Base-by-base conservation (phyloP, 2,888 invertebrate genomes). In the Plebejus melissa region DNA sequence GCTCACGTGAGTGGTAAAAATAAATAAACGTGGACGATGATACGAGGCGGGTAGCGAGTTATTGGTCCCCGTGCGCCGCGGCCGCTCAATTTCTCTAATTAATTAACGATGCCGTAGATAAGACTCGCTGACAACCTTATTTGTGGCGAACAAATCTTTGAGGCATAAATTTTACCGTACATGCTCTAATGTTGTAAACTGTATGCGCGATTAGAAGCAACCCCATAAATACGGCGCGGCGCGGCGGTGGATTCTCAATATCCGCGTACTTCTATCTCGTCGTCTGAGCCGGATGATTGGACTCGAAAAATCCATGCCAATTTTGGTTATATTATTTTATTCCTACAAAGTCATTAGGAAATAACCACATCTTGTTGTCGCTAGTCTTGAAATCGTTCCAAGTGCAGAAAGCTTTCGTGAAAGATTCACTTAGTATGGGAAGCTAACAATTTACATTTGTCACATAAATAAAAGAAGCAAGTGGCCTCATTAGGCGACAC, bases 21-120 rank as follows among this genome's bases (percentile, higher is more conserved):
- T 93, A 93, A 93, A 93, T 90, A 92, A 91, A 85, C 85, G 82
- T 83, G 85, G 85, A 87, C 89, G 90, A 93, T 93, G 92, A 93
- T 93, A 93, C 90, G 90, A 90, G 90, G 87, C 86, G 88, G 87
- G 90, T 88, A 87, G 91, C 92, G 91, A 93, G 93, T 93, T 93
- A 93, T 93, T 87, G 91, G 90, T 92, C 93, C 93, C 93, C 83
- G 87, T 86, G 86, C 90, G 84, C 88, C 85, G 88, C 88, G 88
- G 89, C 88, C 90, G 90, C 89, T 92, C 93, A 93, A 93, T 93
- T 92, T 93, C 93, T 93, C 93, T 93, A 93, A 93, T 93, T 93
- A 93, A 93, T 93, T 93, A 93, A 90, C 91, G 93, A 93, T 93
- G 90, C 88, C 84, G 85, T 89, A 92, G 93, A 93, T 93, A 93